Percentiles rank a stretch among this genome's conserved stretches.
These are phyloP conservation scores for Mesopsocus fuscifrons DNA, from an alignment of 2,888 invertebrate genomes.

Conservation along the genomic window DNA sequence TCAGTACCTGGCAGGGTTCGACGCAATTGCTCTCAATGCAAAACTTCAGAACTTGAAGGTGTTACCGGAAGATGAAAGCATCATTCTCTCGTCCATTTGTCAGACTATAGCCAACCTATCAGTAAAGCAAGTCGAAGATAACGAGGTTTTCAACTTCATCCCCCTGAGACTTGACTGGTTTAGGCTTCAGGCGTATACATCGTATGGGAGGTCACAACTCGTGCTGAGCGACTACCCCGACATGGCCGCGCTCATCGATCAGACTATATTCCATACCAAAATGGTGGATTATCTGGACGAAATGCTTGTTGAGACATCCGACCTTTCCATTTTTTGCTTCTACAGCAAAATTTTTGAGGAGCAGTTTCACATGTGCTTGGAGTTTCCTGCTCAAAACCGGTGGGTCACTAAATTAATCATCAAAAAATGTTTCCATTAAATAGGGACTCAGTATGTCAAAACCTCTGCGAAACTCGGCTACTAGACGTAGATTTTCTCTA, in stretches of 20 bases:
- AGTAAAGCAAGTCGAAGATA: constrained; percentile 92
- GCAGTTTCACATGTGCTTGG: constrained; percentile 96
- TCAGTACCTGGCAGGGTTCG: constrained; percentile 90
- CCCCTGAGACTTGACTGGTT: constrained; percentile 96
- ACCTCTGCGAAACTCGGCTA: too few relatives aligned
- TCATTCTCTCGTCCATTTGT: constrained; percentile 82
- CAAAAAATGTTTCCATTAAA: too few relatives aligned
- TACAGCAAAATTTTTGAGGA: constrained; percentile 94
- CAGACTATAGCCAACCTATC: constrained; percentile 68
- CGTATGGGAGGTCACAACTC: constrained; percentile 47
- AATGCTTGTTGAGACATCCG: constrained; percentile 89
- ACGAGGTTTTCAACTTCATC: constrained; percentile 87
- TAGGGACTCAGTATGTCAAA: too few relatives aligned
- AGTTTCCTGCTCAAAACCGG: constrained; percentile 95
- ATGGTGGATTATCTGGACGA: constrained; percentile 97
- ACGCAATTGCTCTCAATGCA: constrained; percentile 76
- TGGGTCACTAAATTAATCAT: too few relatives aligned
- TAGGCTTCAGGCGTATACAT: constrained; percentile 84
- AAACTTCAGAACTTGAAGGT: constrained; percentile 64
- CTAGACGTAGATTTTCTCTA: too few relatives aligned
- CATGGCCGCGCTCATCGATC: constrained; percentile 81
- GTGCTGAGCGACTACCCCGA: constrained; percentile 62
- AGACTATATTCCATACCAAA: constrained; percentile 89
- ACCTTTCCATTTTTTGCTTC: constrained; percentile 94
- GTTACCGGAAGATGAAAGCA: constrained; percentile 86